Base-by-base conservation (phyloP, 1,140 invertebrate species). In the Aphidius ervi region DNA sequence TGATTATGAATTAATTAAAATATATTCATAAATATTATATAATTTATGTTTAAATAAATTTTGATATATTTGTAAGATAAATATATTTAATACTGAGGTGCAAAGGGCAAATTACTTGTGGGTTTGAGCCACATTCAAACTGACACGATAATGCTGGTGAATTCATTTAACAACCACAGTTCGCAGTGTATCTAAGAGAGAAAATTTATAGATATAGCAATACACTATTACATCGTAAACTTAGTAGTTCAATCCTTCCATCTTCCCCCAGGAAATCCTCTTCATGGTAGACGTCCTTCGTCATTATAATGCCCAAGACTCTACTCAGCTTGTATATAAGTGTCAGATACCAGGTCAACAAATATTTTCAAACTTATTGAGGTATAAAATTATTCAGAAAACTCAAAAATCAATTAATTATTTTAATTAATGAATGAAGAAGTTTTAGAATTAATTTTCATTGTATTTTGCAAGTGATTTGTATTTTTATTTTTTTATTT, bases 161-260 rank as follows among this genome's bases (percentile, higher is more conserved):
- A 75, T 75, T 73, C 72, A 76, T 74, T 75, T 75, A 75, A 68
- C 64, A 65, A 71, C 71, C 71, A 68, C 70, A 70, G 67, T 63
- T 63, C 50, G 7, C 50, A 40, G 50, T 37, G 31, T 70, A 64
- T 69, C 62, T 63, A 63, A 59, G 47, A 46, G 61, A 60, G 62
- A 59, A 43, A 56, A 49, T 54, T 42, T 20, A 49, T 23, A 56
- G 46, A 46, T 37, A 49, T 20, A 37, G 31, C 47, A 57, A 54
- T 23, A 42, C 23, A 10, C 45, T 39, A 37, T 48, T 31, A 31
- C 23, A 31, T 16, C 16, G 16, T 16, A 49, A 53, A 56, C 10
- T 50, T 56, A 39, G 40, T 20, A 56, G 56, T 48, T 45, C 47
- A 45, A 39, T 48, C 55, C 42, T n/a, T 49, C 48, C 46, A 58